These are phyloP conservation scores for Rhinogobius similis DNA, from an alignment of 2,113 vertebrate genomes.

Conservation along the genomic window DNA sequence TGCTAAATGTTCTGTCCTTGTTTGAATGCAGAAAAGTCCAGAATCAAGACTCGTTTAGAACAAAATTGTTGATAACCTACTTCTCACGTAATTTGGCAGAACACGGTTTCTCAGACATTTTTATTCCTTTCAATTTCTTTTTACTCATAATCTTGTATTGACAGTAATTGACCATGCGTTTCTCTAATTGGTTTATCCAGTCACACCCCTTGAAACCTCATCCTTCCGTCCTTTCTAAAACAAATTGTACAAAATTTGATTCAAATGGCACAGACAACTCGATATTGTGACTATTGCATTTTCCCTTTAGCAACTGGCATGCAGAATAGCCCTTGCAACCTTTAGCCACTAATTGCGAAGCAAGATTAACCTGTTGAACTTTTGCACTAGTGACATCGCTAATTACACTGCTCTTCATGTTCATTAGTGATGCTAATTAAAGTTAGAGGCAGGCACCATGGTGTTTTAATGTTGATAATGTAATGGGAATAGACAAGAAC, in stretches of 20 bases:
- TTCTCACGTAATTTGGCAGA: too few species aligned
- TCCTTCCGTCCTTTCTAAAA: too few species aligned
- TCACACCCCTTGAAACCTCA: neutral
- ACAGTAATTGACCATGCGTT: too few species aligned
- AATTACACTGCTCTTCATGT: constrained; percentile 1
- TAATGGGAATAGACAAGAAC: neutral
- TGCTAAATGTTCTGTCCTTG: too few species aligned
- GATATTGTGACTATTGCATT: neutral
- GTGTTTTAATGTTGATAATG: neutral
- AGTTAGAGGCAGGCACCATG: neutral
- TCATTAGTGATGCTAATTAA: neutral
- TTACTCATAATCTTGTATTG: too few species aligned
- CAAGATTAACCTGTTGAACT: neutral
- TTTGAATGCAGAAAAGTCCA: too few species aligned
- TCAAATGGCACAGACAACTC: neutral
- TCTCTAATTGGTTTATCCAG: too few species aligned
- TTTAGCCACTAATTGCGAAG: neutral
- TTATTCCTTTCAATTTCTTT: too few species aligned
- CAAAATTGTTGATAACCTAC: too few species aligned
- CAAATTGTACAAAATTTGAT: too few species aligned
- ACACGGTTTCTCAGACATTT: too few species aligned
- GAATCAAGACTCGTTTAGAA: too few species aligned
- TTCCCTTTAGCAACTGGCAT: neutral
- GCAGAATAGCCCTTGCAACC: neutral
- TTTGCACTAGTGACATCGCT: neutral